Percentiles rank a stretch among this genome's conserved stretches.
These are phyloP conservation scores for Pomatostomus ruficeps DNA, from an alignment of 2,113 vertebrate genomes.

Conservation along the genomic window DNA sequence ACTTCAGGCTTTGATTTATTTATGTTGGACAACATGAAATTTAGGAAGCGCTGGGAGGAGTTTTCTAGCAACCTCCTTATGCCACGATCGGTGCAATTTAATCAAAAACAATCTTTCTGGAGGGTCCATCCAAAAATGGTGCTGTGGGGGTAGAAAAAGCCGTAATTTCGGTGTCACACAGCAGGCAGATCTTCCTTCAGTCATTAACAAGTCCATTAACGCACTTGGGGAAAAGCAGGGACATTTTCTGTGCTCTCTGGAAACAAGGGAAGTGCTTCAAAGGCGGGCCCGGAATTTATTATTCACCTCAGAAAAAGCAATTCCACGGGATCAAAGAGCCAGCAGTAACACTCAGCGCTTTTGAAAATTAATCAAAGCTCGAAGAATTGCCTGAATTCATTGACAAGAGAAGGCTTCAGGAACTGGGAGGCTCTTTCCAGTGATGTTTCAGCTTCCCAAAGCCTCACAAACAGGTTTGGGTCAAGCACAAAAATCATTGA, in stretches of 20 bases:
- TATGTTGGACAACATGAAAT: not conserved
- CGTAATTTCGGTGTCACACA: not conserved
- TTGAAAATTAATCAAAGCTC: not conserved
- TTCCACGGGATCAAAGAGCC: not conserved
- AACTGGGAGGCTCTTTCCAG: not conserved
- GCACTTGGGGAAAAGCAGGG: not conserved
- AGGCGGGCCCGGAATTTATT: not conserved
- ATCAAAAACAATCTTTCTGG: not conserved
- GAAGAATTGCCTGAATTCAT: not conserved
- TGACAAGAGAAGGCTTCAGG: not conserved
- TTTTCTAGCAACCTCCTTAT: not conserved
- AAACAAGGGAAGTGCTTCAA: not conserved
- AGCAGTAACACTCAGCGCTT: not conserved
- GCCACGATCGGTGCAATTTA: not conserved
- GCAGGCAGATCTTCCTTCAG: not conserved
- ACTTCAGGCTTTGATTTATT: not conserved
- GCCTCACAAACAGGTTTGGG: not conserved
- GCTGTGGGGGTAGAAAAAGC: not conserved
- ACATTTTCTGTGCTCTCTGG: not conserved
- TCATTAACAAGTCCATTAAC: slow-evolving; percentile 25
- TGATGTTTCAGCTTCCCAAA: not conserved
- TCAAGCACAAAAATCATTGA: not conserved
- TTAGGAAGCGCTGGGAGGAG: not conserved
- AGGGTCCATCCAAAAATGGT: not conserved
- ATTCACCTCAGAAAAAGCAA: not conserved